These are phyloP conservation scores for Melanophora roralis DNA, from an alignment of 2,888 invertebrate genomes.

Conservation along the genomic window DNA sequence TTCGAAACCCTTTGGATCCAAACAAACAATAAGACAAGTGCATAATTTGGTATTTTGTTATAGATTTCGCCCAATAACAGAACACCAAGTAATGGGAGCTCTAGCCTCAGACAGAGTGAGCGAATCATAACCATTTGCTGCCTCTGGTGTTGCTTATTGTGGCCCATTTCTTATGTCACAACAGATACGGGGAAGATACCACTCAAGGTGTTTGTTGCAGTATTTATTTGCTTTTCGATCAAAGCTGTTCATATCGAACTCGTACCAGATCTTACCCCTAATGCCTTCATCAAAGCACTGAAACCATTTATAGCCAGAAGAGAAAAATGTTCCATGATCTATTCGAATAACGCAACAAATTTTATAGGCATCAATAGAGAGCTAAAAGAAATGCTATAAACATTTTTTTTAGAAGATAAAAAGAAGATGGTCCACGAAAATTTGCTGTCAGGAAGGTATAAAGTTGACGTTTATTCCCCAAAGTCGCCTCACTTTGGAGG, in stretches of 20 bases:
- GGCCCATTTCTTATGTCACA: constrained; percentile 2
- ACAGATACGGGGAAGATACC: constrained; percentile 2
- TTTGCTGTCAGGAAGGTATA: constrained; percentile 24
- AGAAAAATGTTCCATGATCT: not conserved
- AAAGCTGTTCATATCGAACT: not conserved
- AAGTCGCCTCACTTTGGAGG: constrained; percentile 46
- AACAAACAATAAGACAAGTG: not conserved
- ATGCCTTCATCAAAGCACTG: not conserved
- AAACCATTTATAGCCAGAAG: not conserved
- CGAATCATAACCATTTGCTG: not conserved
- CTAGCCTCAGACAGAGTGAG: not conserved
- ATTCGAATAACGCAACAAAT: constrained; percentile 46
- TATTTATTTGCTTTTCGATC: not conserved
- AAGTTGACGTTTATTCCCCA: constrained; percentile 37
- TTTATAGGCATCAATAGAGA: constrained; percentile 50
- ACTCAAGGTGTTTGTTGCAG: not conserved
- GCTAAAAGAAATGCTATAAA: constrained; percentile 17
- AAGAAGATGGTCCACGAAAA: not conserved
- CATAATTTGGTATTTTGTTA: constrained; percentile 6
- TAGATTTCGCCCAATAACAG: not conserved
- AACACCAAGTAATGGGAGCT: not conserved
- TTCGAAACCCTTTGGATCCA: constrained; percentile 27
- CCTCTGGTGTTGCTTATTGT: constrained; percentile 4
- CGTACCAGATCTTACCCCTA: not conserved
- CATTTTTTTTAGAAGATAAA: constrained; percentile 19